Base-by-base conservation (phyloP, 2,797 vertebrate genomes). In the Monodelphis domestica region DNA sequence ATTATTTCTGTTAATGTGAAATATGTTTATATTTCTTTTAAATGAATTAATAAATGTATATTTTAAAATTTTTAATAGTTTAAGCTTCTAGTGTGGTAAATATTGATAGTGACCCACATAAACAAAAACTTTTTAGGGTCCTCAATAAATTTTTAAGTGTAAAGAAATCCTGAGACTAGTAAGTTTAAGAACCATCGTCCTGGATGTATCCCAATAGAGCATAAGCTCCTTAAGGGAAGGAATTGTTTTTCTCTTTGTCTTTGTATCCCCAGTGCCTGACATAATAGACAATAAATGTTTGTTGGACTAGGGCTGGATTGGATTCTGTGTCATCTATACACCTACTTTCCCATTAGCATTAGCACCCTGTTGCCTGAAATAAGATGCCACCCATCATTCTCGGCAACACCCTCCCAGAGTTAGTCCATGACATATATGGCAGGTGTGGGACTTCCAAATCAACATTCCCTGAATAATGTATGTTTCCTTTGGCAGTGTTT, bases 381-480 rank as follows among this genome's bases (percentile, higher is more conserved):
- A 17, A 91, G 88, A 95, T 50, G 54, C 78, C 53, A 54, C 51
- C 88, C 29, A 26, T 63, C 38, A 45, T 56, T 89, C 54, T 57
- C 57, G 7, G 57, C 50, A 10, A 59, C 84, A 87, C n/a, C 24
- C 88, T 87, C 91, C 90, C 87, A 55, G 26, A 30, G 89, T 12
- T 89, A 90, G 89, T 53, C 89, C 12, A 0, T 6, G 87, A 29
- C n/a, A 29, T 28, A 21, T 4, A 12, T 88, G 15, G 33, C 38
- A 84, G 94, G 96, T 11, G 45, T 93, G 54, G 57, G 87, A 87
- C 63, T 78, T 15, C 4, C 12, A 9, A 12, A 57, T 91, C 92
- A 54, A 10, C 54, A 30, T 70, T 94, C 93, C 78, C 94, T 95
- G 93, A 96, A 94, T 95, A 91, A 95, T 90, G 94, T 9, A 89